Evolutionary conservation across 2,113 vertebrate genomes (phyloP), one percentile per base, ranked within the genome.

Genomic region (Ailurus styani): DNA sequence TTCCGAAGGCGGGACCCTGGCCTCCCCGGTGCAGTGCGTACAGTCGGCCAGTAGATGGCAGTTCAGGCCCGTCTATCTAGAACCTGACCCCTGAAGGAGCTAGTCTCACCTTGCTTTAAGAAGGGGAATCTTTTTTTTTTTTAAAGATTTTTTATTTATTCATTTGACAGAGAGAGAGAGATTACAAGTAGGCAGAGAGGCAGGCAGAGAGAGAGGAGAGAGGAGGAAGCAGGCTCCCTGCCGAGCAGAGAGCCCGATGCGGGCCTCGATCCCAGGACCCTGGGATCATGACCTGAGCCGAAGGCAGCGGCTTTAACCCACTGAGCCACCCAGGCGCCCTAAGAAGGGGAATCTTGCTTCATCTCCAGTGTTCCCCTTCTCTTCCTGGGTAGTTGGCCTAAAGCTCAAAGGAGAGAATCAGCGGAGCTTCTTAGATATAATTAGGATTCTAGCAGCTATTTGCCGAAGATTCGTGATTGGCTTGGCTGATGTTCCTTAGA

Each of bases 1-100:
- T 37, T 54, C 31, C 7, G 23, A 96, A 73, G 47, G 18, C 23
- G 0, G 37, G 54, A n/a, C 8, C 4, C 17, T 9, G 37, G 60
- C 18, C 18, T 12, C 29, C 1, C 14, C 15, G 5, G 6, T 18
- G 55, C 79, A 96, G 40, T 91, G 31, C 72, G 21, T 25, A 10
- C 1, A 52, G 2, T 20, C 13, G 20, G 60, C 70, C 97, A 62
- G 84, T 88, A 98, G 98, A 85, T 96, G 98, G 94, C 93, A 95
- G 50, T 86, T 60, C 47, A 87, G 62, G 64, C 70, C 70, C 23
- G 27, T 78, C 50, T 95, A 96, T 97, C 40, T 50, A 57, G 42
- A 73, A 10, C 17, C 3, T 1, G 23, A 0, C 0, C 5, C 7
- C 4, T 0, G 11, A 4, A 15, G 18, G 11, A 7, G 12, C 5